phyloP scores from a whole-genome alignment of 2,797 vertebrate genomes.

The Melanotaenia parkinsoni region DNA sequence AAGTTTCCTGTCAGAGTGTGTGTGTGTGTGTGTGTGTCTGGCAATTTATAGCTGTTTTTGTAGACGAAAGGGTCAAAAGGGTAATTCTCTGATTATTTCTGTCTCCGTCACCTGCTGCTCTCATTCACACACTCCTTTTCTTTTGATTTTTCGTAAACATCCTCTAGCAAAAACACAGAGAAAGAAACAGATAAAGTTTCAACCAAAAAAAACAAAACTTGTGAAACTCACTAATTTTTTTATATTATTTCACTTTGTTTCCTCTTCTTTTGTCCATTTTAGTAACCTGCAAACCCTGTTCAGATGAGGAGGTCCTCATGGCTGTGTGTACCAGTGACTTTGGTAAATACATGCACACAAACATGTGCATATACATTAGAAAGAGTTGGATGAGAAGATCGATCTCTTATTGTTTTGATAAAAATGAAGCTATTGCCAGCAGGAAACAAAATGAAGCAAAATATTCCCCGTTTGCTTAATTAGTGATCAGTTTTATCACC shows the following conservation, averaged over 20 bases:
- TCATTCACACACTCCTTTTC: slow-evolving; percentile 47
- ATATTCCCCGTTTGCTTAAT: no score
- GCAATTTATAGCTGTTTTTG: slow-evolving; percentile 67
- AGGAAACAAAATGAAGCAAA: neutral
- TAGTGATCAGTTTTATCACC: no score
- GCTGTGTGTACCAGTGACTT: slow-evolving; percentile 95
- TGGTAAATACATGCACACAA: slow-evolving; percentile 81
- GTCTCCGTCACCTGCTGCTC: slow-evolving; percentile 62
- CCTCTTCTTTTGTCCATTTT: slow-evolving; percentile 40
- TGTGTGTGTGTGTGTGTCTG: slow-evolving; percentile 25
- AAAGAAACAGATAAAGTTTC: neutral
- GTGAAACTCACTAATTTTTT: neutral
- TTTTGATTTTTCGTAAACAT: slow-evolving; percentile 37
- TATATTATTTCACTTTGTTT: no score
- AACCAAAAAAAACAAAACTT: neutral
- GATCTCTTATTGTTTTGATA: no score
- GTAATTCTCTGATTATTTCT: slow-evolving; percentile 55
- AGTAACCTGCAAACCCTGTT: slow-evolving; percentile 91
- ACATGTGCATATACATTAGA: neutral
- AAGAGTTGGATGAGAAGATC: neutral
- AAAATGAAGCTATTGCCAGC: neutral
- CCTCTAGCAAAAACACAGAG: neutral
- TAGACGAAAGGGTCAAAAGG: slow-evolving; percentile 66
- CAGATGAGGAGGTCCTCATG: slow-evolving; percentile 91
- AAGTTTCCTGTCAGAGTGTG: slow-evolving; percentile 19